phyloP scores from a whole-genome alignment of 2,797 vertebrate genomes.

The Rhynchonycteris naso region DNA sequence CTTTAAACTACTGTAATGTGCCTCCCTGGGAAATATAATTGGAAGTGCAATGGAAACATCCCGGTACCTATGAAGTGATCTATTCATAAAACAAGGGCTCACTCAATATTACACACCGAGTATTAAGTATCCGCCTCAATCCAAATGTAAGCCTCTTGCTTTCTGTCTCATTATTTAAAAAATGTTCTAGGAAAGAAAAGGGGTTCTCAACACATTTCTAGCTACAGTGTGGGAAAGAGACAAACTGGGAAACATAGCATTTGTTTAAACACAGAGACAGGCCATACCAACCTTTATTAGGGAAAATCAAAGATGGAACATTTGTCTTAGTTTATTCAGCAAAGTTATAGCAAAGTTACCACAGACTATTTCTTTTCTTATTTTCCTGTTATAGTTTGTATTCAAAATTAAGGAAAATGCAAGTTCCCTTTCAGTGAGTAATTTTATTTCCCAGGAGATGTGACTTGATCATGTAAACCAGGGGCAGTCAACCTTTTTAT shows the following conservation, averaged over 20 bases:
- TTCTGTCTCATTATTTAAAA: conserved; percentile 52
- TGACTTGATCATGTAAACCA: conserved; percentile 51
- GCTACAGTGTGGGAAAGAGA: neutral
- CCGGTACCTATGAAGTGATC: neutral
- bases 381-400: neutral
- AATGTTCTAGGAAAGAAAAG: neutral
- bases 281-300: neutral
- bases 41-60: conserved; percentile 29
- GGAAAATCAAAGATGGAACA: conserved; percentile 27
- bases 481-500: no score
- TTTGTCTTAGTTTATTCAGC: neutral
- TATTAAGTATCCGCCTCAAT: conserved; percentile 20
- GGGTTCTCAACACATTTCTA: neutral
- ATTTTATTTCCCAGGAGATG: neutral
- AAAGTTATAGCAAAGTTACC: conserved; percentile 14
- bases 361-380: neutral
- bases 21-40: neutral
- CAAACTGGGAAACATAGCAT: conserved; percentile 3
- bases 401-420: neutral
- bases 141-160: conserved; percentile 58
- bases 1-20: conserved; percentile 10
- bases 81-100: conserved; percentile 58
- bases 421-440: conserved; percentile 28
- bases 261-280: conserved; percentile 43
- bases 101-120: conserved; percentile 41